Evolutionary conservation across 2,113 vertebrate species (phyloP), one percentile per base, ranked within the genome.

Genomic region (Mormoops blainvillei): DNA sequence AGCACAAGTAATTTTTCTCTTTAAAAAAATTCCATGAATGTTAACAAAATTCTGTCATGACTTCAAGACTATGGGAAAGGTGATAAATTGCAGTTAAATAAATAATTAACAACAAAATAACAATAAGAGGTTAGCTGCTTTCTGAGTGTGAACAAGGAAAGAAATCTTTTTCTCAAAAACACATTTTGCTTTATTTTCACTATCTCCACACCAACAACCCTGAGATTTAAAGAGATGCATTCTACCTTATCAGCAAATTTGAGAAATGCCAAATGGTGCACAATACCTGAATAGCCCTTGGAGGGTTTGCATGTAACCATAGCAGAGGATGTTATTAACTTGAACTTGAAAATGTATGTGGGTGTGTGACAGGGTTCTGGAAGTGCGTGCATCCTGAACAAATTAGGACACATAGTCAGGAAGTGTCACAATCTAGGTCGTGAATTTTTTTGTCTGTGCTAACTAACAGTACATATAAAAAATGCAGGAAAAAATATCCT

Each of bases 371-470:
- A 8, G 86, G 41, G 12, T 11, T 48, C 87, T 82, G 89, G 89
- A 95, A 95, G 74, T 96, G 38, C 58, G 73, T 28, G 80, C 68
- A 90, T 93, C 85, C 96, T 95, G 96, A 41, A 31, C 80, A 89
- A 95, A 89, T 31, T 3, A 88, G 95, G 93, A 89, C 76, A 77
- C 74, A 84, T 54, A 95, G 86, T 81, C 91, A 95, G 96, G 96
- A 98, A 97, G 94, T 50, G 76, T 89, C 78, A 74, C 90, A 36
- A 77, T 88, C 89, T 68, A 28, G 94, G 82, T 78, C 93, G 65
- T 28, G 31, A 24, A 38, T 31, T 70, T 73, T 54, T 7, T 24
- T 9, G 50, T 82, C 89, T 74, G 41, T 86, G 87, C 73, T 83
- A 84, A 95, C 73, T 83, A 84, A 95, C 28, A 87, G 13, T 85